Evolutionary conservation across 1,140 invertebrate genomes (phyloP).

Genomic region (Eriosoma lanigerum): DNA sequence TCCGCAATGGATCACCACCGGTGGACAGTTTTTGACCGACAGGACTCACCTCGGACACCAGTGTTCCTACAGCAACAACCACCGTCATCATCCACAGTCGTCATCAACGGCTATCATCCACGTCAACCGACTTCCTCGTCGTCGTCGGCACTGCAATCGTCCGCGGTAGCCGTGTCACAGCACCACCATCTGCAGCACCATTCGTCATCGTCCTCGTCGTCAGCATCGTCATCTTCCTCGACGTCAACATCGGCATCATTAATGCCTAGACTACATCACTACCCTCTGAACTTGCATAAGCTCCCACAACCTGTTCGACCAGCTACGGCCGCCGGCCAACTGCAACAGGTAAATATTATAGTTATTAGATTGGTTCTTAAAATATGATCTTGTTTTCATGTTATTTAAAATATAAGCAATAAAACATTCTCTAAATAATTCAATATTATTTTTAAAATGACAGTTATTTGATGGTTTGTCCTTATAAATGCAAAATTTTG

Average conservation of each 20-base stretch:
- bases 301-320: constrained; percentile 7
- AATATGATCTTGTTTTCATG: too few relatives aligned
- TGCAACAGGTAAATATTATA: constrained; percentile 37
- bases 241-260: neutral
- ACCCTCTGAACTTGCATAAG: constrained; percentile 35
- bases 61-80: constrained; percentile 10
- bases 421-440: too few relatives aligned
- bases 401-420: too few relatives aligned
- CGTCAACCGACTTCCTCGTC: neutral
- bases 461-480: too few relatives aligned
- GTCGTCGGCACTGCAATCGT: neutral
- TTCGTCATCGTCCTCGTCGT: neutral
- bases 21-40: constrained; percentile 16
- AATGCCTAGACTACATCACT: neutral
- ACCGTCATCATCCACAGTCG: neutral
- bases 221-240: neutral
- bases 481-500: too few relatives aligned
- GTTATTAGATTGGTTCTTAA: too few relatives aligned
- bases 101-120: neutral
- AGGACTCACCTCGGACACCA: neutral
- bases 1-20: constrained; percentile 15
- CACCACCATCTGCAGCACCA: neutral
- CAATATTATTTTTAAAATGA: too few relatives aligned
- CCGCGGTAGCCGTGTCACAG: neutral
- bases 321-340: constrained; percentile 15